Conservation (phyloP, 2,888 invertebrate species). For the Drosophila colorata region DNA sequence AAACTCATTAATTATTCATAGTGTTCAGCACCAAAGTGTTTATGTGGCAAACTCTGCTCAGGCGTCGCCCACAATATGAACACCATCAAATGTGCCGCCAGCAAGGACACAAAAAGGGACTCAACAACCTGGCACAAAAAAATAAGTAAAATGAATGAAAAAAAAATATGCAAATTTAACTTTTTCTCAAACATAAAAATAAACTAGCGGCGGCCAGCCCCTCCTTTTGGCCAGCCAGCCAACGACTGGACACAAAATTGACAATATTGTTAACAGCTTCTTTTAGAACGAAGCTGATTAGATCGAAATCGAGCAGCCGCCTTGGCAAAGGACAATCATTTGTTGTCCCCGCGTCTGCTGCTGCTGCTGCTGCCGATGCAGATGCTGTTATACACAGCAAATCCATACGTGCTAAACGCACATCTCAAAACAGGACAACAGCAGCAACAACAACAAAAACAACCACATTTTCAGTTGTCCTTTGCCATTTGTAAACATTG, state of each 20-base stretch:
- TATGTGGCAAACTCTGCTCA: conserved; percentile 60
- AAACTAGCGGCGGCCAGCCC: conserved; percentile 54
- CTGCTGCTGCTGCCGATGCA: conserved; percentile 9
- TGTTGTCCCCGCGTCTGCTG: conserved; percentile 31
- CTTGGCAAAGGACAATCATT: conserved; percentile 17
- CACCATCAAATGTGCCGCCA: conserved; percentile 37
- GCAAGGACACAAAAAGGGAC: conserved; percentile 46
- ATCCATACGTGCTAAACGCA: conserved; percentile 58
- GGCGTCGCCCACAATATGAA: conserved; percentile 64
- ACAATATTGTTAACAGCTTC: conserved; percentile 78
- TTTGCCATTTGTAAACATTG: conserved; percentile 64
- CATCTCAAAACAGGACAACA: conserved; percentile 39
- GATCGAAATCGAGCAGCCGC: conserved; percentile 52
- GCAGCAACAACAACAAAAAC: conserved; percentile 16
- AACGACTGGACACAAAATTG: conserved; percentile 52
- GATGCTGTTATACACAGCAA: conserved; percentile 36
- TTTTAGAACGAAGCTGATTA: conserved; percentile 70
- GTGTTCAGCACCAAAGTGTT: conserved; percentile 75
- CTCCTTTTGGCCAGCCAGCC: background rate
- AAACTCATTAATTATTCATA: conserved; percentile 76
- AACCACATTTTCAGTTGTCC: conserved; percentile 35
- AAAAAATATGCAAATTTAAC: conserved; percentile 69
- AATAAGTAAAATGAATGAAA: conserved; percentile 1
- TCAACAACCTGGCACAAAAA: conserved; percentile 38
- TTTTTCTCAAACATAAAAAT: conserved; percentile 69